Base-by-base conservation (phyloP, 2,888 invertebrate genomes). In the Pherbina coryleti region DNA sequence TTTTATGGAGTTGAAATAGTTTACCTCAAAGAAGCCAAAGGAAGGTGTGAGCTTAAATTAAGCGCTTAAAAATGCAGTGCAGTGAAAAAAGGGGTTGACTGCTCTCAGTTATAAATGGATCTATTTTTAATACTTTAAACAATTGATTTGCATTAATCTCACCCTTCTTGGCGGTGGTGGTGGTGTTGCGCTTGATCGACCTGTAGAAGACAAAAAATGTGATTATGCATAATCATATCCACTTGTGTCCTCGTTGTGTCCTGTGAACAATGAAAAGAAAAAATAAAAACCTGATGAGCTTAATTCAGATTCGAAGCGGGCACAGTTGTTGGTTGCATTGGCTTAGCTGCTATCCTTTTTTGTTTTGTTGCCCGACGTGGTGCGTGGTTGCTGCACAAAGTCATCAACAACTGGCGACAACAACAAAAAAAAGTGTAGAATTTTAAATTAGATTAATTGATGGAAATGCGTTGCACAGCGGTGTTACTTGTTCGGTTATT, bases 381-480 rank as follows among this genome's bases (percentile, higher is more conserved):
- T 25, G 37, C 51, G 25, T 22, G 17, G 69, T 51, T 49, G 67
- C 67, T 67, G 69, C 69, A 69, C 25, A 34, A 69, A 69, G 69
- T 69, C 69, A 69, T 69, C 69, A 25, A 67, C 71, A 77, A 71
- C 77, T 71, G 69, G 76, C 79, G n/a, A 44, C 49, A 55, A 44
- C 49, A 55, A 49, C 74, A 55, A 85, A 85, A 81, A 81, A 31
- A 14, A 37, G 19, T 14, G 62, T 19, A 79, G 81, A 84, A 82
- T 84, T 87, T 86, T 84, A 87, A 88, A 88, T 87, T 88, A 87
- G 88, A 87, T 87, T 87, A 88, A 88, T 87, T 87, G 87, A 88
- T 86, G 87, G 87, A 86, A 87, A 84, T 83, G 82, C 82, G 77
- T 75, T 78, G 78, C 74, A 66, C 78, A 51, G 78, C 76, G 73